These are phyloP conservation scores for Sebastes flavidus DNA, from an alignment of 2,797 vertebrate species.

Conservation along the genomic window DNA sequence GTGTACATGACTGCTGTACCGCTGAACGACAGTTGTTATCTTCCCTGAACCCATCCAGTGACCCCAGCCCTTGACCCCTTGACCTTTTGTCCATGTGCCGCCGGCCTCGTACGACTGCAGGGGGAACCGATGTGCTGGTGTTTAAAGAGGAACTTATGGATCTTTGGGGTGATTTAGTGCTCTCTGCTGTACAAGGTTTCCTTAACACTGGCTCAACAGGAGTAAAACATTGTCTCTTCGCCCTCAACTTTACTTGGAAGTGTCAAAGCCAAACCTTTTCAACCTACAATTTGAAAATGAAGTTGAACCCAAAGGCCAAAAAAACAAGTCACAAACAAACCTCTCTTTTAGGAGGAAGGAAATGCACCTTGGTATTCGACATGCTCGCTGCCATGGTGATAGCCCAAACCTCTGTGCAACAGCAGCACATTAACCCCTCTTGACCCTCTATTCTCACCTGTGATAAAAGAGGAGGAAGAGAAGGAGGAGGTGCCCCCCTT, in stretches of 20 bases:
- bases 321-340: conserved; percentile 71
- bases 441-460: conserved; percentile 88
- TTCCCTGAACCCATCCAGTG: conserved; percentile 43
- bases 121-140: conserved; percentile 25
- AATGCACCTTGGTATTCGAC: conserved; percentile 63
- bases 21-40: conserved; percentile 34
- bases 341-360: conserved; percentile 57
- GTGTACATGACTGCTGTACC: background rate
- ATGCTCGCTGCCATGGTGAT: conserved; percentile 78
- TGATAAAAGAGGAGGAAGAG: conserved; percentile 83
- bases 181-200: conserved; percentile 32
- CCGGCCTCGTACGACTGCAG: conserved; percentile 14
- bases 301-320: conserved; percentile 67
- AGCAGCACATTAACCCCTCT: conserved; percentile 87
- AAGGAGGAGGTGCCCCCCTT: conserved; percentile 70
- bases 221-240: conserved; percentile 35
- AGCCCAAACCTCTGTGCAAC: conserved; percentile 80
- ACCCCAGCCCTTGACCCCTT: conserved; percentile 31
- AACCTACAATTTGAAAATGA: conserved; percentile 65
- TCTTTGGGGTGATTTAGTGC: conserved; percentile 34
- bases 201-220: conserved; percentile 18
- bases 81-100: conserved; percentile 39
- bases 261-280: conserved; percentile 56
- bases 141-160: conserved; percentile 18
- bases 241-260: conserved; percentile 28